Evolutionary conservation across 2,888 invertebrate species (phyloP).

Genomic region (Criorhina ranunculi): DNA sequence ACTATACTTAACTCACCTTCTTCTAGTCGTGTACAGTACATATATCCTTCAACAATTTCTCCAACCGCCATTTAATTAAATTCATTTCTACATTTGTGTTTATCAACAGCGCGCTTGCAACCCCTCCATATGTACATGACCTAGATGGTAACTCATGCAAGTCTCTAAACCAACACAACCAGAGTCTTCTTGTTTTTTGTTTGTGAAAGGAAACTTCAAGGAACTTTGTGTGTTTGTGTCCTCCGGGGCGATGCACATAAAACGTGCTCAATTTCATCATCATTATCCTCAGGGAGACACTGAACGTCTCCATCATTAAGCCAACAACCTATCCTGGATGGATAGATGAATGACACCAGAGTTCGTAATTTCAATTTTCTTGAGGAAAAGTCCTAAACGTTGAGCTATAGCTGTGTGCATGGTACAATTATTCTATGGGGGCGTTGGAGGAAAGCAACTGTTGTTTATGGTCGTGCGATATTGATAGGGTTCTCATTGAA

Average conservation of each 20-base stretch:
- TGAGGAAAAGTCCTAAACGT: neutral
- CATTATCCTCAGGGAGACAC: conserved; percentile 29
- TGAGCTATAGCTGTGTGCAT: conserved; percentile 18
- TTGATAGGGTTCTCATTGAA: conserved; percentile 28
- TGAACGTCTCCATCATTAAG: conserved; percentile 34
- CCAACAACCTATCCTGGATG: neutral
- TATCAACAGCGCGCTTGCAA: neutral
- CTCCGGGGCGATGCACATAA: conserved; percentile 10
- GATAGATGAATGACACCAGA: conserved; percentile 5
- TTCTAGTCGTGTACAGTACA: neutral
- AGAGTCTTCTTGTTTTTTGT: neutral
- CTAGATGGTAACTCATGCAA: conserved; percentile 10
- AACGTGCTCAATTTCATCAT: conserved; percentile 36
- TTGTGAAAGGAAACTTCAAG: neutral
- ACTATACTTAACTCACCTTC: neutral
- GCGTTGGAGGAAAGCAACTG: neutral
- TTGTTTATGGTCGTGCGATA: conserved; percentile 26
- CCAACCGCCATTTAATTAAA: conserved; percentile 29
- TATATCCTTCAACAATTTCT: neutral
- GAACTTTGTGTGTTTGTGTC: conserved; percentile 16
- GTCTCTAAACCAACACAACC: neutral
- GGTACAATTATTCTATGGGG: conserved; percentile 13
- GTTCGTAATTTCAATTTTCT: conserved; percentile 13
- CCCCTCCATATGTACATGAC: conserved; percentile 4
- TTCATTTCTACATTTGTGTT: conserved; percentile 26